phyloP scores from a whole-genome alignment of 2,888 invertebrate genomes.

The Toxonevra muliebris region DNA sequence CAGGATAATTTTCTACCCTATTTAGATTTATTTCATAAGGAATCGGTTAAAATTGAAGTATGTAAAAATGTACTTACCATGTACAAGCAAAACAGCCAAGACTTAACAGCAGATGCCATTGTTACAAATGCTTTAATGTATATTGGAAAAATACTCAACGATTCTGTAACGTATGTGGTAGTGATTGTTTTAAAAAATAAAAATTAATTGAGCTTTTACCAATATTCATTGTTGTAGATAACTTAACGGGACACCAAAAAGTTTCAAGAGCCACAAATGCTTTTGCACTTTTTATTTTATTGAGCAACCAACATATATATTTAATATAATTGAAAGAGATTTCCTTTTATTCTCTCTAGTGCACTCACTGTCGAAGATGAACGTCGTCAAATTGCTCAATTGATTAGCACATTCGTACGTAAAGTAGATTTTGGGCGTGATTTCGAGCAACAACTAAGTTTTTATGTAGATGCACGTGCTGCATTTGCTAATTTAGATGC shows the following conservation, averaged over 20 bases:
- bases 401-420: conserved; percentile 83
- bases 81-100: conserved; percentile 68
- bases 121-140: conserved; percentile 89
- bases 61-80: conserved; percentile 83
- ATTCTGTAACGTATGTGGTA: conserved; percentile 84
- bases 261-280: background rate
- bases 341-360: conserved; percentile 65
- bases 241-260: background rate
- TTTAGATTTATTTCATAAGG: conserved; percentile 88
- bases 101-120: conserved; percentile 77
- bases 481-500: conserved; percentile 90
- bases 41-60: conserved; percentile 82
- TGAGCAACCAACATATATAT: background rate
- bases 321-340: conserved; percentile 9
- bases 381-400: conserved; percentile 81
- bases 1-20: conserved; percentile 89
- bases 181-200: background rate
- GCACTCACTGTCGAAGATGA: conserved; percentile 94
- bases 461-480: conserved; percentile 92
- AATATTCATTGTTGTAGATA: too few species aligned
- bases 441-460: conserved; percentile 90
- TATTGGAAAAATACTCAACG: conserved; percentile 88
- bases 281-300: background rate
- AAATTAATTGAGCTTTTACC: too few species aligned
- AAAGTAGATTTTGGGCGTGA: conserved; percentile 85